phyloP scores from a whole-genome alignment of 2,113 vertebrate species.

The Tragelaphus scriptus region DNA sequence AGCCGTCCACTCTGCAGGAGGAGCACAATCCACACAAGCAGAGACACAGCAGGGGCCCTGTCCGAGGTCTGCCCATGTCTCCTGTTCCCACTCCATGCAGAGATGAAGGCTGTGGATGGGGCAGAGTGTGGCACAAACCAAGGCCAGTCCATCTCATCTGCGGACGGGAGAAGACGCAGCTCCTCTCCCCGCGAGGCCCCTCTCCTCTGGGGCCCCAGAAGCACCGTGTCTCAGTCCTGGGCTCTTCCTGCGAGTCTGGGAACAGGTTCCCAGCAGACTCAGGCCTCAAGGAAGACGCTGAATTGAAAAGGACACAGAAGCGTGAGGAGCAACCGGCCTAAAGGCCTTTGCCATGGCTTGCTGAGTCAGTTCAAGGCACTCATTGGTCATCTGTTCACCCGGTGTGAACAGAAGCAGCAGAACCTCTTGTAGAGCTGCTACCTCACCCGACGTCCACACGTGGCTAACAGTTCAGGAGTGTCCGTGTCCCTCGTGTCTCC shows the following conservation, averaged over 20 bases:
- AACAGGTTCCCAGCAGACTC: neutral
- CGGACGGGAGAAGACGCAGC: neutral
- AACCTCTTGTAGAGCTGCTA: neutral
- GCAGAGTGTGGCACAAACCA: neutral
- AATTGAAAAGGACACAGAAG: neutral
- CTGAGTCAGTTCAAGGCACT: neutral
- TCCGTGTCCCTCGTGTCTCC: neutral
- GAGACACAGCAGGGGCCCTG: rapidly evolving
- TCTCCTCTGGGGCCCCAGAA: neutral
- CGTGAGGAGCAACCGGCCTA: neutral
- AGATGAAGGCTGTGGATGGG: neutral
- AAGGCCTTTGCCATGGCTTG: neutral
- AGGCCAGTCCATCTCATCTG: neutral
- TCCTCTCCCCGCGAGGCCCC: neutral
- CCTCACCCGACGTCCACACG: neutral
- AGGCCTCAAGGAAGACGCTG: neutral
- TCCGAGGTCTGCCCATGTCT: neutral
- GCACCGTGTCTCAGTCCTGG: neutral
- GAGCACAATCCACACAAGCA: neutral
- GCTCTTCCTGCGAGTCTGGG: neutral
- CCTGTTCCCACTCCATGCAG: neutral
- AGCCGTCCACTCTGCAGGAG: neutral
- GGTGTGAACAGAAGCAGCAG: neutral
- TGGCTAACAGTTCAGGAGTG: neutral
- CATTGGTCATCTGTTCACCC: neutral